Evolutionary conservation across 2,797 vertebrate genomes (phyloP).

Genomic region (Gobio occitaniae): DNA sequence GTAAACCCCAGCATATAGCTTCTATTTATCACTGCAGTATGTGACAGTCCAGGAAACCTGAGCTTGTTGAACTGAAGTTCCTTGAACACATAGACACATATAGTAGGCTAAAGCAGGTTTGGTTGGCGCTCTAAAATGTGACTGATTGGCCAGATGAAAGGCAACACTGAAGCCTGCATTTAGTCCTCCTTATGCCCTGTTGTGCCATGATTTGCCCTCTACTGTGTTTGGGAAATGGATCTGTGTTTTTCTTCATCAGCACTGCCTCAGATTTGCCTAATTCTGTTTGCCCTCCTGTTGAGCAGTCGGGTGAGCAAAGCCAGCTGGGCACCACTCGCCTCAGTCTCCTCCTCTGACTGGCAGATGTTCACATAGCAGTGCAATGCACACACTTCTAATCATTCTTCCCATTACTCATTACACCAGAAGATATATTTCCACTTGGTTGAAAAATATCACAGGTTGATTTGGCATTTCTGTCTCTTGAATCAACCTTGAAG

Average conservation of each 20-base stretch:
- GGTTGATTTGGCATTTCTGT: background rate
- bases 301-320: slow-evolving; percentile 8
- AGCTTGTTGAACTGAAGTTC: slow-evolving; percentile 7
- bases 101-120: slow-evolving; percentile 8
- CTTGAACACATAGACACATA: background rate
- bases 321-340: slow-evolving; percentile 12
- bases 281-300: slow-evolving; percentile 27
- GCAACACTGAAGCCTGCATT: slow-evolving; percentile 9
- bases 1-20: slow-evolving; percentile 4
- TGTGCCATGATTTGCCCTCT: background rate
- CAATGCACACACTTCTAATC: background rate
- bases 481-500: background rate
- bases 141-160: background rate
- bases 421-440: slow-evolving; percentile 9
- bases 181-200: slow-evolving; percentile 1
- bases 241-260: slow-evolving; percentile 33
- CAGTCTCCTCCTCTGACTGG: background rate
- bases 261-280: slow-evolving; percentile 31
- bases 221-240: background rate
- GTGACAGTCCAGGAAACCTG: background rate
- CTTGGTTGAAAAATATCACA: background rate
- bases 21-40: background rate
- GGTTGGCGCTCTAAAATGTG: background rate
- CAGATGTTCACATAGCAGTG: slow-evolving; percentile 25
- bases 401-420: slow-evolving; percentile 28